Percentiles rank a stretch among this genome's conserved stretches.
These are phyloP conservation scores for Sycophila sp. DNA, from an alignment of 1,140 invertebrate genomes.

Conservation along the genomic window DNA sequence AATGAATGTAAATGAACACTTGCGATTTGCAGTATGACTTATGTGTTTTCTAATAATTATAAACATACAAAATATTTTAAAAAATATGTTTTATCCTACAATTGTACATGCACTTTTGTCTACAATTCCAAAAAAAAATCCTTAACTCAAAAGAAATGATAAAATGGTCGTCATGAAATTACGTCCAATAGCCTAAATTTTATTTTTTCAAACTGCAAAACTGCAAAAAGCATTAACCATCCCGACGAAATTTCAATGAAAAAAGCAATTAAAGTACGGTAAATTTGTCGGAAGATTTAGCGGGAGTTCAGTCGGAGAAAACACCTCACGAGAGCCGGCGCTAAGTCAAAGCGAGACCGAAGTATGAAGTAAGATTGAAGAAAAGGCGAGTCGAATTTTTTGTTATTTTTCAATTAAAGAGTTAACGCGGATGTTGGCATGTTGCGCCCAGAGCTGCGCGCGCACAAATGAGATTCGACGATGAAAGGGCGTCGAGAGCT, in stretches of 20 bases:
- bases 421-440: slow-evolving; percentile 18
- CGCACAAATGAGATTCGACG: slow-evolving; percentile 48
- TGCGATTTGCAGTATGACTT: too few species aligned
- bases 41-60: too few species aligned
- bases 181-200: too few species aligned
- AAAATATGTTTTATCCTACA: too few species aligned
- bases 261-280: neutral
- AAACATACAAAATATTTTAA: too few species aligned
- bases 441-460: neutral
- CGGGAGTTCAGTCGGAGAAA: neutral
- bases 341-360: slow-evolving; percentile 4
- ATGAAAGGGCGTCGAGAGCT: slow-evolving; percentile 4
- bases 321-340: neutral
- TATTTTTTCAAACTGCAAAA: too few species aligned
- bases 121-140: too few species aligned
- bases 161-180: too few species aligned
- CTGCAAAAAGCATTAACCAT: too few species aligned
- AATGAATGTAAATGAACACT: too few species aligned
- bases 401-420: slow-evolving; percentile 38
- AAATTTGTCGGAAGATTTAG: slow-evolving; percentile 22
- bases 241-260: slow-evolving; percentile 15
- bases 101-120: too few species aligned
- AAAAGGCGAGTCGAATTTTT: slow-evolving; percentile 7
- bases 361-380: neutral
- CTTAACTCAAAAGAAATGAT: too few species aligned